These are phyloP conservation scores for Calameuta pallipes DNA, from an alignment of 2,888 invertebrate genomes.

Conservation along the genomic window DNA sequence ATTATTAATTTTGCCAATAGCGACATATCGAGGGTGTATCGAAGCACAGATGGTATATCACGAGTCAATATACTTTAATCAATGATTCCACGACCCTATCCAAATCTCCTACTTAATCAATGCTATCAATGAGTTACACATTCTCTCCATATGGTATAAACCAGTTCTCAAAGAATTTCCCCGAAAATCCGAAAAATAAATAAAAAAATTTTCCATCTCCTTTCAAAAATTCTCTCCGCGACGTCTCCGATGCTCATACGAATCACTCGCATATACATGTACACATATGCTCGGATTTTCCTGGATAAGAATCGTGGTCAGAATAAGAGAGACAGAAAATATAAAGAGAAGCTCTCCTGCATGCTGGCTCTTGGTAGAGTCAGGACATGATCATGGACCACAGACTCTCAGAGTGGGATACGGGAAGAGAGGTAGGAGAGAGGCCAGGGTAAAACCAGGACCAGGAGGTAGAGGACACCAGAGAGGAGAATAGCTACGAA, in stretches of 20 bases:
- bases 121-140: background rate
- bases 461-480: conserved; percentile 26
- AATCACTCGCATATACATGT: background rate
- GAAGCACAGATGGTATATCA: conserved; percentile 59
- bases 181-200: background rate
- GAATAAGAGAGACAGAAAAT: conserved; percentile 21
- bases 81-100: conserved; percentile 32
- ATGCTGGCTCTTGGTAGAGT: conserved; percentile 36
- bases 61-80: conserved; percentile 60
- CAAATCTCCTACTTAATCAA: conserved; percentile 1
- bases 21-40: conserved; percentile 22
- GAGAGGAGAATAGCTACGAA: conserved; percentile 35
- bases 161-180: background rate
- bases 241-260: background rate
- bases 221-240: background rate
- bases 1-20: conserved; percentile 63
- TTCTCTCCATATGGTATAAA: background rate
- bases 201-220: background rate
- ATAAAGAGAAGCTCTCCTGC: background rate
- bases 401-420: conserved; percentile 35
- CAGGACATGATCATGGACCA: conserved; percentile 52
- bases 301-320: background rate
- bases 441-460: conserved; percentile 28
- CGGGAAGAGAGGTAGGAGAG: conserved; percentile 33
- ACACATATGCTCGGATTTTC: background rate